These are phyloP conservation scores for Oceanodroma leucorhoa DNA, from an alignment of 2,797 vertebrate species.

Conservation along the genomic window DNA sequence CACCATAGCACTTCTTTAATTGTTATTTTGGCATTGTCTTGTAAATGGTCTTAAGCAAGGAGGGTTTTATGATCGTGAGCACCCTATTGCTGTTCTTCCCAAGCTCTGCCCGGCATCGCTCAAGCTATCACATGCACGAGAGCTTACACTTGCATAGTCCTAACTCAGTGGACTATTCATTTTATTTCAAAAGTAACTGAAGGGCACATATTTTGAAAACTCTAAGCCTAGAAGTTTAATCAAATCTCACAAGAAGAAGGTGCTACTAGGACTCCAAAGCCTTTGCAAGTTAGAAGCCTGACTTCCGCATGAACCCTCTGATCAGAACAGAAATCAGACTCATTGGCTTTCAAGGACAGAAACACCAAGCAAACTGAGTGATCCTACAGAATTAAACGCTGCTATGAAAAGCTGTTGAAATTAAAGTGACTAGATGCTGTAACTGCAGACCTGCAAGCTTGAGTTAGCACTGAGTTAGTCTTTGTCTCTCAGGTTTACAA, in stretches of 20 bases:
- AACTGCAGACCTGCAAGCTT: not conserved
- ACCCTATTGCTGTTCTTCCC: not conserved
- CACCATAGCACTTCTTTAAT: not conserved
- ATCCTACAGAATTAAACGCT: conserved; percentile 45
- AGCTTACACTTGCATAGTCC: not conserved
- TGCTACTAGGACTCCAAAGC: not conserved
- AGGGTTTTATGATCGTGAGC: not conserved
- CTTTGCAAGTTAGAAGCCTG: not conserved
- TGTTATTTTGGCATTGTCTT: not conserved
- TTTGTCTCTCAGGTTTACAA: not conserved
- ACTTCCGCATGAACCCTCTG: not conserved
- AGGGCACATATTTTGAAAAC: not conserved
- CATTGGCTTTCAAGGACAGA: conserved; percentile 46
- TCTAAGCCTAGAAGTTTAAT: not conserved
- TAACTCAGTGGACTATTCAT: not conserved
- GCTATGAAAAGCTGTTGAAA: conserved; percentile 55
- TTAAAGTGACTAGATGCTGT: conserved; percentile 35
- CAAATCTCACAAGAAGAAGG: not conserved
- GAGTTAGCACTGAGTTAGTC: not conserved
- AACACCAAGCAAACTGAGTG: conserved; percentile 52
- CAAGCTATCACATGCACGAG: not conserved
- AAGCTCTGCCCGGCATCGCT: not conserved
- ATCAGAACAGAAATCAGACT: not conserved
- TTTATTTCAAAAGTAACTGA: not conserved
- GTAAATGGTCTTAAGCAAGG: not conserved